Conservation (phyloP, 2,113 vertebrate species). For the Eptesicus fuscus region DNA sequence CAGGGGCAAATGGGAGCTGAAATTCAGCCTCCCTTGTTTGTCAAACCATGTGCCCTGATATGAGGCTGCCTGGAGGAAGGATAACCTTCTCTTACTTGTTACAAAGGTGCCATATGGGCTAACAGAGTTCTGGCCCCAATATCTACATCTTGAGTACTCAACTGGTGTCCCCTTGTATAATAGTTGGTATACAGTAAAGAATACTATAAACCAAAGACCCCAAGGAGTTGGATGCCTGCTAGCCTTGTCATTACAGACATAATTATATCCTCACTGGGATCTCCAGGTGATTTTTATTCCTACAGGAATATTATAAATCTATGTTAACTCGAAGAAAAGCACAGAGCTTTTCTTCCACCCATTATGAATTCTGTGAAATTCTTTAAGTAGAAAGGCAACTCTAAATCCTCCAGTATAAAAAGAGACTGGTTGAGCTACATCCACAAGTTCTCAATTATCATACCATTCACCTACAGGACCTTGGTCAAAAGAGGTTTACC, state of each 20-base stretch:
- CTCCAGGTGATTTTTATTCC: neutral
- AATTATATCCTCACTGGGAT: neutral
- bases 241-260: neutral
- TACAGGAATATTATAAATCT: neutral
- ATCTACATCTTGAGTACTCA: neutral
- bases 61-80: neutral
- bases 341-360: neutral
- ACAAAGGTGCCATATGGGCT: neutral
- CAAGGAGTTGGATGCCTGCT: neutral
- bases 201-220: neutral
- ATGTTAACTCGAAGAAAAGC: neutral
- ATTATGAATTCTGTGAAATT: neutral
- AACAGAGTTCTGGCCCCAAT: neutral
- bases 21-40: neutral
- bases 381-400: constrained; percentile 32
- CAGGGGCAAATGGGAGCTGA: neutral
- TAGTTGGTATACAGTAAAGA: neutral
- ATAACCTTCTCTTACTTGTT: neutral
- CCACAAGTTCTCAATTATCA: neutral
- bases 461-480: neutral
- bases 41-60: neutral
- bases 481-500: neutral
- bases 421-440: neutral
- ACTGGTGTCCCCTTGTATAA: neutral
- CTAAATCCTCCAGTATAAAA: neutral